Evolutionary conservation across 1,140 invertebrate genomes (phyloP).

Genomic region (Capitella teleta): DNA sequence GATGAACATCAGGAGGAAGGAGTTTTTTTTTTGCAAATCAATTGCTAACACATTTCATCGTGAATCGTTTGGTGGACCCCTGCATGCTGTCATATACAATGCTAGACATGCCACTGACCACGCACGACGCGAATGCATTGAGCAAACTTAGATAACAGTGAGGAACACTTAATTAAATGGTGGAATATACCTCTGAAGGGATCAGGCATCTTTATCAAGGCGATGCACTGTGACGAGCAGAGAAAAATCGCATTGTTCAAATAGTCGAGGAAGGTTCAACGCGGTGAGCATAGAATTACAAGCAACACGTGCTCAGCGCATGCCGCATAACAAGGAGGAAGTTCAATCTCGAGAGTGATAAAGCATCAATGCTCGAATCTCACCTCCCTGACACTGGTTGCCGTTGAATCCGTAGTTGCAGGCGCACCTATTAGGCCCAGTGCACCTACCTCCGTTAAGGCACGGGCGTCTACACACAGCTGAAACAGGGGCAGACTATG

Average conservation of each 20-base stretch:
- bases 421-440: conserved; percentile 71
- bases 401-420: conserved; percentile 77
- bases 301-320: background rate
- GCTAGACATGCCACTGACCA: too few relatives aligned
- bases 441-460: conserved; percentile 71
- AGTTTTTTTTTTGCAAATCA: too few relatives aligned
- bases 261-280: background rate
- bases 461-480: conserved; percentile 68
- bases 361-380: conserved; percentile 12
- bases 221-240: background rate
- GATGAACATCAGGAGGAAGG: too few relatives aligned
- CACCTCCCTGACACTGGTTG: conserved; percentile 66
- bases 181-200: background rate
- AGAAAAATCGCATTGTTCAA: background rate
- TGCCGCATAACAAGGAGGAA: background rate
- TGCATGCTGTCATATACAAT: too few relatives aligned
- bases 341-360: conserved; percentile 3
- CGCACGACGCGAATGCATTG: too few relatives aligned
- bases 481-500: conserved; percentile 37
- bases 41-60: too few relatives aligned
- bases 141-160: too few relatives aligned
- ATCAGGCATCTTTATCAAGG: background rate
- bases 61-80: too few relatives aligned
- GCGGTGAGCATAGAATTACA: background rate
- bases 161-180: background rate